Base-by-base conservation (phyloP, 64 coral and sea anemone species). In the Astreopora myriophthalma region DNA sequence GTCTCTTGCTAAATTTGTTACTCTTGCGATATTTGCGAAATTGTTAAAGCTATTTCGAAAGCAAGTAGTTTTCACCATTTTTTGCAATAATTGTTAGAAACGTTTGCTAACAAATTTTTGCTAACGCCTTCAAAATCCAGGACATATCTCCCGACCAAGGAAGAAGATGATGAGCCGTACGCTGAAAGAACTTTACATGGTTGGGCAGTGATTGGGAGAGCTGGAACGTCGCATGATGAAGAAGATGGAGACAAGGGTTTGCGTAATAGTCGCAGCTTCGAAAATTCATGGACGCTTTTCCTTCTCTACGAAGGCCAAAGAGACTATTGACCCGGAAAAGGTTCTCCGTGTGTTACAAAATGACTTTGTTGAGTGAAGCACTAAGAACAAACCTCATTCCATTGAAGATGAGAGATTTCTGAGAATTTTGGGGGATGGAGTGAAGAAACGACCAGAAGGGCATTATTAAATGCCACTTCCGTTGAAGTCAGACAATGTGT, bases 131-230 rank as follows among this genome's bases (percentile, higher is more conserved):
- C n/a, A n/a, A n/a, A n/a, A n/a, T n/a, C n/a, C n/a, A n/a, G n/a
- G n/a, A n/a, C n/a, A n/a, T n/a, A n/a, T n/a, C n/a, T n/a, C n/a
- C 87, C 71, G 87, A 74, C 85, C 85, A 12, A 71, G 85, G 25
- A 66, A 87, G 72, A 58, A 77, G 87, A 77, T 36, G 87, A 89
- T 78, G 87, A 89, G 69, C 55, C 87, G 28, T 77, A 89, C 13
- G 87, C 70, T 61, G 72, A 75, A 44, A 85, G 36, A 65, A 67
- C 90, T 20, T 17, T 86, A 52, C 34, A 76, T 28, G 82, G 81
- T 49, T 75, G 70, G 82, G 71, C 81, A 20, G 69, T 83, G 14
- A 74, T 76, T 14, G 52, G 80, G 6, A 69, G 42, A 68, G 24
- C 57, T n/a, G n/a, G n/a, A n/a, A n/a, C n/a, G n/a, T n/a, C n/a